Base-by-base conservation (phyloP, 2,888 invertebrate genomes). In the Molanna angustata region DNA sequence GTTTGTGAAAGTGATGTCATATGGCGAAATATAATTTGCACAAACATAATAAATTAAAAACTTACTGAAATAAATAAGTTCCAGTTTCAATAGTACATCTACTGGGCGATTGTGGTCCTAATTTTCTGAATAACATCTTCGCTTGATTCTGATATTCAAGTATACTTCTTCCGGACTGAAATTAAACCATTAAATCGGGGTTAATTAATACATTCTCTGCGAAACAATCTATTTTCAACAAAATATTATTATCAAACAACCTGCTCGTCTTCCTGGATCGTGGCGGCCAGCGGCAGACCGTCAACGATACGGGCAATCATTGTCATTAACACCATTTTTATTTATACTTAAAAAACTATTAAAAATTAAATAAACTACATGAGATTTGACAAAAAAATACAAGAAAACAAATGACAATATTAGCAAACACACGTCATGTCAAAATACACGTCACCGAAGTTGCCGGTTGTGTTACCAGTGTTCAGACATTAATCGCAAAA, bases 111-210 rank as follows among this genome's bases (percentile, higher is more conserved):
- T 91, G 88, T 32, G 87, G 85, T 62, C 89, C 90, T 66, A 99
- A 79, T 76, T 96, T 96, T 65, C 93, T 84, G 77, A 99, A 98
- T 64, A 99, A 80, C 87, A 96, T 89, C 80, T 99, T 99, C 31
- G 99, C 99, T 78, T 99, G 98, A 73, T 95, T 97, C 73, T 98
- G 98, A 73, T 97, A 99, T 70, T 99, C 98, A 73, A 96, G 78
- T 68, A 97, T 85, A 76, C 86, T 94, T 71, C 90, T 86, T 53
- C 96, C 97, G 61, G 88, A 86, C 96, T 97, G 76, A 64, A 74
- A 78, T 69, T 65, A 60, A 43, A 27, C 11, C 11, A 27, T 7
- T 27, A 27, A 55, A 39, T 3, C n/a, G n/a, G n/a, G 32, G 7
- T 42, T 7, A 13, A 17, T 11, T 7, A 27, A 7, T 27, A 4